phyloP scores from a whole-genome alignment of 2,888 invertebrate species.

The Drosophila rellima region DNA sequence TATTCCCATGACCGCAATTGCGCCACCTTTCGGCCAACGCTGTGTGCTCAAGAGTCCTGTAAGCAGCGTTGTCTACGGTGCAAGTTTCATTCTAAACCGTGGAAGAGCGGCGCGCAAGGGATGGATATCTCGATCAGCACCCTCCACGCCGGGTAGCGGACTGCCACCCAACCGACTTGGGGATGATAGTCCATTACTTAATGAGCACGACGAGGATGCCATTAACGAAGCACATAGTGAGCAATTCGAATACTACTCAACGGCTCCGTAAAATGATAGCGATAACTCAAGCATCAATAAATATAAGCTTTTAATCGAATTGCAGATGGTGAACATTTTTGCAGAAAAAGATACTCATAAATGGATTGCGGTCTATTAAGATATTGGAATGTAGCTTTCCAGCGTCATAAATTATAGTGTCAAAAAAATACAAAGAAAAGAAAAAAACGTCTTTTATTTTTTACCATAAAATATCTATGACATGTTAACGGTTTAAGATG shows the following conservation, averaged over 20 bases:
- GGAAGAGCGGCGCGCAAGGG: conserved; percentile 86
- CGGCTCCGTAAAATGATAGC: not conserved
- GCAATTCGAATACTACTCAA: conserved; percentile 44
- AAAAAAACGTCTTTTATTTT: not conserved
- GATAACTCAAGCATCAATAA: not conserved
- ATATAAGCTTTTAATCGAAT: not conserved
- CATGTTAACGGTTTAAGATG: not conserved
- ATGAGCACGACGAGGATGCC: conserved; percentile 87
- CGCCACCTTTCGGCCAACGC: conserved; percentile 57
- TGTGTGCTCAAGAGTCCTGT: conserved; percentile 84
- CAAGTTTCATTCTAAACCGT: conserved; percentile 83
- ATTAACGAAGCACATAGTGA: conserved; percentile 80
- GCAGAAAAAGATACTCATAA: not conserved
- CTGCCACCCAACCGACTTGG: conserved; percentile 89
- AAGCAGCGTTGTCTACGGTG: conserved; percentile 79
- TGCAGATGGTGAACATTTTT: not conserved
- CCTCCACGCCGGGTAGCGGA: conserved; percentile 90
- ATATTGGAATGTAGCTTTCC: not conserved
- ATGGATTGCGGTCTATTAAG: not conserved
- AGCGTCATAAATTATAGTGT: not conserved
- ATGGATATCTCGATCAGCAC: conserved; percentile 92
- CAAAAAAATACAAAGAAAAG: not conserved
- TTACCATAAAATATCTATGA: not conserved
- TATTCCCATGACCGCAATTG: conserved; percentile 87
- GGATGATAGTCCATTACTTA: conserved; percentile 89